These are phyloP conservation scores for Myopa tessellatipennis DNA, from an alignment of 2,888 invertebrate species.

Conservation along the genomic window DNA sequence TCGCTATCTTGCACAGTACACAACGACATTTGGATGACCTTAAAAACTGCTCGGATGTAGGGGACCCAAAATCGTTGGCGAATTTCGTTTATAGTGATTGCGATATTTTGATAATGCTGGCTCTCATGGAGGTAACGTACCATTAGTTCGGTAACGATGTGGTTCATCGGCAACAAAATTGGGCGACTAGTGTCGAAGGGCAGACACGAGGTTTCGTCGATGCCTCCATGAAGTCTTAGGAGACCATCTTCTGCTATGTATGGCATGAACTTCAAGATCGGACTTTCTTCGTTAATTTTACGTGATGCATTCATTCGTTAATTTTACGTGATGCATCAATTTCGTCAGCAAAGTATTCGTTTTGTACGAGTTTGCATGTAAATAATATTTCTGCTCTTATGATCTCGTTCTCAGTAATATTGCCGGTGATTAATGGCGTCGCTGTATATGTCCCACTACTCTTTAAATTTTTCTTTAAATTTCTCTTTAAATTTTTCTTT, in stretches of 20 bases:
- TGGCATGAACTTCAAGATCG: no score
- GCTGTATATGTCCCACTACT: no score
- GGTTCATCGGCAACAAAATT: slow-evolving; percentile 40
- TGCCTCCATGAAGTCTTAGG: slow-evolving; percentile 29
- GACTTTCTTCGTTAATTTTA: no score
- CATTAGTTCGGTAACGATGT: slow-evolving; percentile 36
- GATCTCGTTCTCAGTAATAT: slow-evolving; percentile 34
- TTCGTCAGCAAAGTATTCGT: no score
- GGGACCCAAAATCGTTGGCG: slow-evolving; percentile 43
- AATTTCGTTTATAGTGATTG: slow-evolving; percentile 32
- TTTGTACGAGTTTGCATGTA: no score
- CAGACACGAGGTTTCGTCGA: slow-evolving; percentile 39
- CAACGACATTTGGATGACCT: slow-evolving; percentile 9
- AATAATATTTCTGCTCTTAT: neutral
- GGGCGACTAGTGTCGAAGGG: slow-evolving; percentile 37
- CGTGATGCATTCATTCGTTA: no score
- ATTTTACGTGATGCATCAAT: no score
- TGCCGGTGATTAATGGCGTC: slow-evolving; percentile 28
- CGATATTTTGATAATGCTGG: slow-evolving; percentile 39
- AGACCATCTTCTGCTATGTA: no score
- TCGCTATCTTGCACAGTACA: slow-evolving; percentile 27
- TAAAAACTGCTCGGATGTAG: slow-evolving; percentile 23
- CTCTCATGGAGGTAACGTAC: slow-evolving; percentile 35
- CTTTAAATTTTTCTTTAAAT: no score
- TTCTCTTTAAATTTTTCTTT: no score